Conservation (phyloP, 2,113 vertebrate genomes). For the Embiotoca jacksoni region DNA sequence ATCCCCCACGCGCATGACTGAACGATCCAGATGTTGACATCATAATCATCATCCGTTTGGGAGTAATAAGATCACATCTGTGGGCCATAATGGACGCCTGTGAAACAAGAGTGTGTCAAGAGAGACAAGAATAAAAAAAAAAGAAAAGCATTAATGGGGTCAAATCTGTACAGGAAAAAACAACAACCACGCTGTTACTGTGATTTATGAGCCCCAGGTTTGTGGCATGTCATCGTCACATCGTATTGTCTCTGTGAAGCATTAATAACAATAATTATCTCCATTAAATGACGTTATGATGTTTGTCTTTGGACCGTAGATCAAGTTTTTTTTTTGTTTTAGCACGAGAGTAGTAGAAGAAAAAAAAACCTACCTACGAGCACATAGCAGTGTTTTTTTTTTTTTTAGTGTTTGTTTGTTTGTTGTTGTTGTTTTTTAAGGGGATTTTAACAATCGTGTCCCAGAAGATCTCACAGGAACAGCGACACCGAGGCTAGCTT, state of each 20-base stretch:
- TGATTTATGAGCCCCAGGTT: not conserved
- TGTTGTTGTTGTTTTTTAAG: too few species aligned
- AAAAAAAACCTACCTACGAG: too few species aligned
- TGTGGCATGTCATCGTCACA: not conserved
- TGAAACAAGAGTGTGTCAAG: constrained; percentile 18
- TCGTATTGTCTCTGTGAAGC: not conserved
- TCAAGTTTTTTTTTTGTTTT: constrained; percentile 36
- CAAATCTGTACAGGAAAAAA: not conserved
- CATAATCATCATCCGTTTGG: constrained; percentile 66
- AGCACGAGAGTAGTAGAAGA: constrained; percentile 3
- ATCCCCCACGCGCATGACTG: not conserved
- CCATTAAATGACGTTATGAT: too few species aligned
- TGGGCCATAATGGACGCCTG: constrained; percentile 57
- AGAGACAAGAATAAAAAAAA: constrained; percentile 7
- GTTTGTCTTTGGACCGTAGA: too few species aligned
- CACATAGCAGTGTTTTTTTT: too few species aligned
- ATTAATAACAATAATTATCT: not conserved
- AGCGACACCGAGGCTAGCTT: constrained; percentile 46
- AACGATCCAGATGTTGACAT: constrained; percentile 35
- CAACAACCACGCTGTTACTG: not conserved
- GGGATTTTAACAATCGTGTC: too few species aligned
- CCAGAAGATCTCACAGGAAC: not conserved
- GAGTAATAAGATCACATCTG: constrained; percentile 32
- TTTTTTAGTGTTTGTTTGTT: too few species aligned
- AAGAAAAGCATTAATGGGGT: not conserved